Base-by-base conservation (phyloP, 2,888 invertebrate genomes). In the Drosophila anomalata region DNA sequence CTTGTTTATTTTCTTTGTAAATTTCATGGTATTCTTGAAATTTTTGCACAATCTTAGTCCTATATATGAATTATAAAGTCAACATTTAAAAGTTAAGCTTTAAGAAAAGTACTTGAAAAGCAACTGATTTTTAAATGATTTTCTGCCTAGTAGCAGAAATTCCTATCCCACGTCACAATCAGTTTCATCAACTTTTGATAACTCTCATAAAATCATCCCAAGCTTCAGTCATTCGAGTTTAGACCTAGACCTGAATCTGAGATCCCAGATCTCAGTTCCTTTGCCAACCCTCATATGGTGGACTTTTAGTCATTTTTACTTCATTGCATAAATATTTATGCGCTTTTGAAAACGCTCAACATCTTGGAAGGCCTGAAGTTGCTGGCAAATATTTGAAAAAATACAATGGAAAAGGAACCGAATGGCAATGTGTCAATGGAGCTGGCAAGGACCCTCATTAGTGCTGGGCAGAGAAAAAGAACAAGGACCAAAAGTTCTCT, bases 251-350 rank as follows among this genome's bases (percentile, higher is more conserved):
- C 14, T 14, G 14, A 14, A 14, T 14, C n/a, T 1, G 2, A 11
- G 17, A 12, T 33, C 31, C 12, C 50, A 22, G 29, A 9, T 29
- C 29, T 14, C 24, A 7, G 22, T 29, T 58, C 29, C 22, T 26
- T 17, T 39, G 36, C 17, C 71, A 71, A 70, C 69, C 69, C 71
- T 29, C 41, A 12, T 29, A 12, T 22, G 3, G 7, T 36, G 12
- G 12, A 20, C 51, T 60, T 60, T 29, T 26, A 46, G 61, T 14
- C 66, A 57, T 78, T 73, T 78, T 87, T 87, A 80, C 68, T 78
- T 87, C 87, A 87, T 73, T 87, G 84, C 84, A 76, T 82, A 82
- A 82, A 82, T 82, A 82, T 82, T 82, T 82, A 78, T 84, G 87
- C 87, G 85, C 78, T 70, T 87, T 84, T 72, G 67, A 67, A 80